A percentile compares a stretch with the other conserved stretches of the same genome.
These are phyloP conservation scores for Lycopodina hypogea DNA, from an alignment of 37 sponge, comb jelly and placozoan genomes.

Conservation along the genomic window DNA sequence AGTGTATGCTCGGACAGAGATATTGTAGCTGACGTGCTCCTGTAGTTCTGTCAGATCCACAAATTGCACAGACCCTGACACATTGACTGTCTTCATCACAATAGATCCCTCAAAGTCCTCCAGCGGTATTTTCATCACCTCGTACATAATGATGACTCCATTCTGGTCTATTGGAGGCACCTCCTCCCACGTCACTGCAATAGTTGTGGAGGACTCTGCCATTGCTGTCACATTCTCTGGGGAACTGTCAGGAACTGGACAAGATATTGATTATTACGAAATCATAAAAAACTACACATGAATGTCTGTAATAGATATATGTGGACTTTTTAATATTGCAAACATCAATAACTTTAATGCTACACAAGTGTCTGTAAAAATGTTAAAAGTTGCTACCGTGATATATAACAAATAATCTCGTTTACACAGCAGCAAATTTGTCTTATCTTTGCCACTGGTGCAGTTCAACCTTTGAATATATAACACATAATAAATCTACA, in stretches of 20 bases:
- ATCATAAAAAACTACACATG: no score
- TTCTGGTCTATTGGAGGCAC: conserved; percentile 18
- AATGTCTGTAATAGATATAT: no score
- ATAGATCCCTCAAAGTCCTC: background rate
- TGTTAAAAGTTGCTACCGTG: no score
- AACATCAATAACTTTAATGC: no score
- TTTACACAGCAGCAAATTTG: no score
- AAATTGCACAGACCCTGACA: background rate
- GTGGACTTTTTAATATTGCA: no score
- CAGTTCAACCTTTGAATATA: no score
- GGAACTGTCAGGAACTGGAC: background rate
- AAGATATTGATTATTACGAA: background rate
- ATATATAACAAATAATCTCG: no score
- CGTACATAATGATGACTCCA: conserved; percentile 35
- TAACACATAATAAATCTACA: no score
- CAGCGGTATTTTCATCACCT: conserved; percentile 15
- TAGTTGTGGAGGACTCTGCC: conserved; percentile 20
- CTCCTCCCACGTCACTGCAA: conserved; percentile 26
- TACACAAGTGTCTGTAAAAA: no score
- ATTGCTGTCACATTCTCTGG: conserved; percentile 5
- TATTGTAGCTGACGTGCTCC: conserved; percentile 13
- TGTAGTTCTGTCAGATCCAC: conserved; percentile 3
- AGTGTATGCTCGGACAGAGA: conserved; percentile 26
- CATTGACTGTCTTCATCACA: background rate
- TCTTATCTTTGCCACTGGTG: no score